Evolutionary conservation across 1,140 invertebrate genomes (phyloP).

Genomic region (Tetraneura akinire): DNA sequence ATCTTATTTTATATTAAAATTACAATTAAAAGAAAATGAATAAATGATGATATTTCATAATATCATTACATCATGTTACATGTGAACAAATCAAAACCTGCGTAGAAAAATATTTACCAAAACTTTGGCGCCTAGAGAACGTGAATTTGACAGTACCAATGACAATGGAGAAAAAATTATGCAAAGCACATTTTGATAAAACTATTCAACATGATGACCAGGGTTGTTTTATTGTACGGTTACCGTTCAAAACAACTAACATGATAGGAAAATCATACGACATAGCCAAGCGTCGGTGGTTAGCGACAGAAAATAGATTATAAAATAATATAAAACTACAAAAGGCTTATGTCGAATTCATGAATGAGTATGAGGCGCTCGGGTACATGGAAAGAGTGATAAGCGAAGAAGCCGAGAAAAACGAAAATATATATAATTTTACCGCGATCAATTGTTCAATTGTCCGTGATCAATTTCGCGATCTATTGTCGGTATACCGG

Average conservation of each 20-base stretch:
- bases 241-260: not conserved
- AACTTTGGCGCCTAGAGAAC: not conserved
- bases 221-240: slow-evolving; percentile 16
- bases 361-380: not conserved
- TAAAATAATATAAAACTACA: not conserved
- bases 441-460: too few species aligned
- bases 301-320: not conserved
- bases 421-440: not conserved
- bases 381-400: not conserved
- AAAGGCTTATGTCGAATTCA: not conserved
- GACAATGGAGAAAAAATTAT: not conserved
- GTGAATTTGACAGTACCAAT: not conserved
- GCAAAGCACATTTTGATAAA: not conserved
- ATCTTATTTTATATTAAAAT: too few species aligned
- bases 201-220: not conserved
- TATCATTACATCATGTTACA: too few species aligned
- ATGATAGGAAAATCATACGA: not conserved
- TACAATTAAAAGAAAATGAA: too few species aligned
- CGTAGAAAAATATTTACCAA: not conserved
- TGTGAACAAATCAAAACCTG: not conserved
- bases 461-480: too few species aligned
- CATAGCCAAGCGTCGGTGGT: not conserved
- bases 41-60: too few species aligned
- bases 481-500: too few species aligned
- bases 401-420: not conserved